Conservation (phyloP, 2,888 invertebrate genomes). For the Ceratothoa steindachneri region DNA sequence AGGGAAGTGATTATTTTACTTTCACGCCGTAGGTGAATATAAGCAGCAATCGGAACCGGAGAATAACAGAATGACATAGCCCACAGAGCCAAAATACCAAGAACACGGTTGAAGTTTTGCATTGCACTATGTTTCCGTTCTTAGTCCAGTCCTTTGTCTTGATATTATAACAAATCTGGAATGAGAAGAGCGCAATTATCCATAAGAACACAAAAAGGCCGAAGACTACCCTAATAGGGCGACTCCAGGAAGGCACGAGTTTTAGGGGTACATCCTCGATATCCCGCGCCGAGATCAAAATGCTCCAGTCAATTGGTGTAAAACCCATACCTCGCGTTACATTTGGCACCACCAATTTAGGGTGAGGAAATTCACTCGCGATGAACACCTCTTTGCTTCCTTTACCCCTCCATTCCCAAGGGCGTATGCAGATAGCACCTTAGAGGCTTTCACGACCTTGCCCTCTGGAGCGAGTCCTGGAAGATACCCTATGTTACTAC, state of each 20-base stretch:
- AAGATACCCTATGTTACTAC: slow-evolving; percentile 47
- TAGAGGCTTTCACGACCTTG: slow-evolving; percentile 48
- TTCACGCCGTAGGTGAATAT: slow-evolving; percentile 47
- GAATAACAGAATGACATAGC: neutral
- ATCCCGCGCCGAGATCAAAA: slow-evolving; percentile 35
- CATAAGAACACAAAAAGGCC: slow-evolving; percentile 42
- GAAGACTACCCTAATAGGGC: slow-evolving; percentile 42
- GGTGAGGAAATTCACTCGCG: slow-evolving; percentile 32
- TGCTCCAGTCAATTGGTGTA: slow-evolving; percentile 45
- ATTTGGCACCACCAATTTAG: slow-evolving; percentile 30
- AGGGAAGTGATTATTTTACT: slow-evolving; percentile 48
- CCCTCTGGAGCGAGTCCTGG: slow-evolving; percentile 44
- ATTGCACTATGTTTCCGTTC: neutral
- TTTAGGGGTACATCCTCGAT: slow-evolving; percentile 43
- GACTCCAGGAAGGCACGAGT: slow-evolving; percentile 46
- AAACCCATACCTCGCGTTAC: slow-evolving; percentile 40
- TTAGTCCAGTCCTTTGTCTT: neutral
- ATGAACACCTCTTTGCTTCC: slow-evolving; percentile 48
- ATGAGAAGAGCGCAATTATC: slow-evolving; percentile 35
- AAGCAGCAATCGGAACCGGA: slow-evolving; percentile 43
- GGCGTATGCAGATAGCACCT: slow-evolving; percentile 48
- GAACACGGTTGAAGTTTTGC: neutral
- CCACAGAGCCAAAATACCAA: neutral
- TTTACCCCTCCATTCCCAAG: slow-evolving; percentile 48
- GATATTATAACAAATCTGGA: neutral